Conservation (phyloP, 2,888 invertebrate species). For the Busseola fusca region DNA sequence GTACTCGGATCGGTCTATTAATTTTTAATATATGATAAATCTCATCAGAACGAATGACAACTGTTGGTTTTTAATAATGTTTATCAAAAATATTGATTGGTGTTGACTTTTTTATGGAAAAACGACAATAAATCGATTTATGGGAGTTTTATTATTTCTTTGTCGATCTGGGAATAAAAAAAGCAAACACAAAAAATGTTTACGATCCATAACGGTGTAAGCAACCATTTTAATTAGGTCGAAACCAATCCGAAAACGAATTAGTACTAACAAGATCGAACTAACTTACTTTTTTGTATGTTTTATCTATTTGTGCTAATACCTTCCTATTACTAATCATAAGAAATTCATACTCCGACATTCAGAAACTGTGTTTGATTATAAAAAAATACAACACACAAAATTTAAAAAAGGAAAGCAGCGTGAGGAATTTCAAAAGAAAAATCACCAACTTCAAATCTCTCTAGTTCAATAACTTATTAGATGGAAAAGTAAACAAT, state of each 20-base stretch:
- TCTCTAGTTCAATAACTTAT: not conserved
- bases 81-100: conserved; percentile 42
- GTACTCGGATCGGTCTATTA: conserved; percentile 62
- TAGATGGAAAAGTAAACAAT: not conserved
- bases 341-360: not conserved
- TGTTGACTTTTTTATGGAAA: conserved; percentile 52
- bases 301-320: not conserved
- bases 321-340: not conserved
- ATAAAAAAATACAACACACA: not conserved
- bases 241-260: not conserved
- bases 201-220: conserved; percentile 10
- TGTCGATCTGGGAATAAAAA: conserved; percentile 19
- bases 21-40: conserved; percentile 64
- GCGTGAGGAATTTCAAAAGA: not conserved
- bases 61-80: conserved; percentile 50
- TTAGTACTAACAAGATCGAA: not conserved
- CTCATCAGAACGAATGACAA: conserved; percentile 47
- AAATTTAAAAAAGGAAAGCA: not conserved
- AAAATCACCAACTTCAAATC: not conserved
- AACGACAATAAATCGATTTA: conserved; percentile 50
- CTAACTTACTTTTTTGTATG: not conserved
- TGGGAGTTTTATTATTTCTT: conserved; percentile 40
- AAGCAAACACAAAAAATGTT: conserved; percentile 5
- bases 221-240: not conserved
- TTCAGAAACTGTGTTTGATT: not conserved